Evolutionary conservation across 2,888 invertebrate genomes (phyloP), one percentile per base, ranked within the genome.

Genomic region (Desoria tigrina): DNA sequence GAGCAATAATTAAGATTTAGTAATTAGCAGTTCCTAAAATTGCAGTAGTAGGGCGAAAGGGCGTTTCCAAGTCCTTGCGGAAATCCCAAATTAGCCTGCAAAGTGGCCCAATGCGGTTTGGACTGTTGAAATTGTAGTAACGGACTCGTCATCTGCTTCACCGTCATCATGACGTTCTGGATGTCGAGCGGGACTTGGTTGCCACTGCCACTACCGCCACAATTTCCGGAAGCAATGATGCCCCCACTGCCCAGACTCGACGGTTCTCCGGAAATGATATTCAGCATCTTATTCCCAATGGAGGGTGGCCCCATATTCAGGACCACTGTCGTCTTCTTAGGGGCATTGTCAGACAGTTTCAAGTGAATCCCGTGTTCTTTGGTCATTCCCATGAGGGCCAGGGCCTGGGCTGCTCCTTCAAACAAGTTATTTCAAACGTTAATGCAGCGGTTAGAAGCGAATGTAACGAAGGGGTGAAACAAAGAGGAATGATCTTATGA

Each of bases 301-400:
- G 23, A 45, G 16, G 18, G 27, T 6, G 55, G 32, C 27, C 55
- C 55, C 55, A 55, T 55, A 32, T 26, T 55, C 18, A 55, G 16
- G 7, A 21, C 27, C 3, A 55, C 16, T 3, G 55, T 55, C 16
- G n/a, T n/a, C 37, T 55, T 55, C 37, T 55, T 55, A 9, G 18
- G 27, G 18, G 23, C 3, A 16, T 24, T 18, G 24, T 51, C 51
- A 16, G 21, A 18, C 7, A 51, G 14, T 23, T 26, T 21, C 9
- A 51, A 23, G 16, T 51, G 51, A 21, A 51, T 51, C 16, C 51
- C 51, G 16, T 51, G 21, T 4, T 14, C 24, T 9, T 21, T 51
- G 4, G 4, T 6, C 26, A 51, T 23, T 24, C 51, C 51, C 51
- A 51, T 51, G 23, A 51, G 21, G 16, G 51, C 51, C 6, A 23